Percentiles rank a stretch among this genome's conserved stretches.
These are phyloP conservation scores for Furcula furcula DNA, from an alignment of 2,888 invertebrate species.

Conservation along the genomic window DNA sequence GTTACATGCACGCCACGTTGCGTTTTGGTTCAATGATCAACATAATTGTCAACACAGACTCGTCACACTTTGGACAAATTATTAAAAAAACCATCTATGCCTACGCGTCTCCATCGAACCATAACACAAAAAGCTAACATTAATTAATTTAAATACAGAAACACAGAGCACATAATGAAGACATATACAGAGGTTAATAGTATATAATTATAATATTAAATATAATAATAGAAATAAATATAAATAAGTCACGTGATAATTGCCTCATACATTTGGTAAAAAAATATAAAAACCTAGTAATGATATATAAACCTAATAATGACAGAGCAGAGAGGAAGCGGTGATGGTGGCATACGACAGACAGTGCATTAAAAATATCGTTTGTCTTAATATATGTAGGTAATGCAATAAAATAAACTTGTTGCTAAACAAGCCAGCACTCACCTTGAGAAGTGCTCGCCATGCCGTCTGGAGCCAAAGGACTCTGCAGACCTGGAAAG, in stretches of 20 bases:
- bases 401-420: slow-evolving; percentile 79
- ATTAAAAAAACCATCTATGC: slow-evolving; percentile 32
- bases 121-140: slow-evolving; percentile 80
- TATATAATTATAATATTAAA: slow-evolving; percentile 62
- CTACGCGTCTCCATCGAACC: slow-evolving; percentile 71
- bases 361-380: slow-evolving; percentile 82
- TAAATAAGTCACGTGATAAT: slow-evolving; percentile 79
- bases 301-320: slow-evolving; percentile 81
- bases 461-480: slow-evolving; percentile 86
- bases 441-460: slow-evolving; percentile 95
- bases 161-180: slow-evolving; percentile 80
- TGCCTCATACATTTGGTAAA: slow-evolving; percentile 76
- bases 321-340: slow-evolving; percentile 83
- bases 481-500: slow-evolving; percentile 82
- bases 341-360: slow-evolving; percentile 83
- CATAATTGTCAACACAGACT: slow-evolving; percentile 38
- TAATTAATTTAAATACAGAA: slow-evolving; percentile 70
- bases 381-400: slow-evolving; percentile 79
- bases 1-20: slow-evolving; percentile 78
- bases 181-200: slow-evolving; percentile 75
- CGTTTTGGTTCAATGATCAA: slow-evolving; percentile 77
- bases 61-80: slow-evolving; percentile 31
- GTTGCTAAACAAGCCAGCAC: slow-evolving; percentile 79
- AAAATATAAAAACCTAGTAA: slow-evolving; percentile 70
- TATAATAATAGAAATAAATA: slow-evolving; percentile 56